Evolutionary conservation across 1,140 invertebrate genomes (phyloP), one percentile per base, ranked within the genome.

Genomic region (Solenopsis invicta): DNA sequence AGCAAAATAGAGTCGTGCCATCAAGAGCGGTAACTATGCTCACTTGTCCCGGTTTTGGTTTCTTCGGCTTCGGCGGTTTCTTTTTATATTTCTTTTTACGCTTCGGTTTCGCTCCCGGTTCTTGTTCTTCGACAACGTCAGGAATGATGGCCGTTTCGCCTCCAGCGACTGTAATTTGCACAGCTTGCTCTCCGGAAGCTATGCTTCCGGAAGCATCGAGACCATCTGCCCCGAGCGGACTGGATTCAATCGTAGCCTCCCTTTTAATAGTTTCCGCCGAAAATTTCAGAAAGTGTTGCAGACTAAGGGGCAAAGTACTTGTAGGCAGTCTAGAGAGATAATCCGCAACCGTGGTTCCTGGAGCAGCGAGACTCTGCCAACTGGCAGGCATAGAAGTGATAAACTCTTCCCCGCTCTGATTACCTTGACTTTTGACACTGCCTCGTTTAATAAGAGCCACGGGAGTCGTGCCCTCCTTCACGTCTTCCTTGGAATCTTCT

Each of bases 81-180:
- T 97, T 97, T 95, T 97, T 97, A 93, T 97, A 97, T 87, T 97
- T 97, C 94, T 97, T 97, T 94, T 97, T 97, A 88, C 97, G 97
- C 88, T 97, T 97, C 21, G 95, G 96, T 84, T 96, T 96, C 0
- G 94, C 93, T 0, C 94, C 95, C 0, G 96, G 90, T 9, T 96
- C 94, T 16, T 95, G 94, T 16, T 95, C 94, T 1, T 96, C 96
- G 0, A 95, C 93, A 1, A 96, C 95, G 8, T 96, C 95, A 0
- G 96, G 96, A 86, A 96, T 96, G n/a, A 96, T 95, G 50, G 96
- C 95, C 0, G 93, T 94, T 61, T 95, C 94, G 2, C 93, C 93
- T 18, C 94, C 92, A 0, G 94, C 94, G 0, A 95, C 95, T 0
- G 94, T 95, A 48, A 95, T 95, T 62, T 95, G 94, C 2, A 95